Evolutionary conservation across 2,797 vertebrate genomes (phyloP), one percentile per base, ranked within the genome.

Genomic region (Lepilemur septentrionalis): DNA sequence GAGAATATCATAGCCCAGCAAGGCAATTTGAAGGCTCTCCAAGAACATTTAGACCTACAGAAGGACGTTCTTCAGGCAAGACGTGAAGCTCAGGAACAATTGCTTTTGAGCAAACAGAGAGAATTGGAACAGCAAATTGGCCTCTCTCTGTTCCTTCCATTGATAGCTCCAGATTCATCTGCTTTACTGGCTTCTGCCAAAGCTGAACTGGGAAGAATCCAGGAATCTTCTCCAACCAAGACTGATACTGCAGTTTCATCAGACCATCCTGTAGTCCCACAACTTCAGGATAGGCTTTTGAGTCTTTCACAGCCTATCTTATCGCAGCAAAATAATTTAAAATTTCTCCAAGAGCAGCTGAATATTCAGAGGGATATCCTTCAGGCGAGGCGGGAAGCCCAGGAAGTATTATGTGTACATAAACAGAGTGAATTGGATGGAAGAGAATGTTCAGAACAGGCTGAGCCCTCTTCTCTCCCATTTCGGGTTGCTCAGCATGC

Each of bases 71-170:
- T 99, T 91, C 96, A 93, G 59, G 98, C 73, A 95, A 98, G 98
- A 87, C 98, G 98, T 94, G 98, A 97, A 94, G 93, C 95, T 38
- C 98, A 98, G 65, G 98, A 99, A 69, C 97, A 98, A 28, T 52
- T 98, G 1, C 97, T 98, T 55, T 46, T 98, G 70, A 50, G 73
- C 50, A 98, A 96, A 72, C 98, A 98, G 94, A 97, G 97, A 91
- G 97, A 97, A 75, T 81, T 98, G 97, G 98, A 98, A 95, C 97
- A 99, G n/a, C 97, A 94, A 12, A 70, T 35, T 9, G 11, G 48
- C 57, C 52, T 0, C 12, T 94, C 96, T 35, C 1, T 92, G 43
- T 91, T 97, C 43, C 50, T 84, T 55, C 95, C 97, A 30, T 76
- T 61, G 43, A 78, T 72, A 41, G 65, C 89, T 85, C 46, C 94